Percentiles rank a stretch among this genome's conserved stretches.
phyloP scores from a whole-genome alignment of 1,140 invertebrate species.

The Planococcus citri region DNA sequence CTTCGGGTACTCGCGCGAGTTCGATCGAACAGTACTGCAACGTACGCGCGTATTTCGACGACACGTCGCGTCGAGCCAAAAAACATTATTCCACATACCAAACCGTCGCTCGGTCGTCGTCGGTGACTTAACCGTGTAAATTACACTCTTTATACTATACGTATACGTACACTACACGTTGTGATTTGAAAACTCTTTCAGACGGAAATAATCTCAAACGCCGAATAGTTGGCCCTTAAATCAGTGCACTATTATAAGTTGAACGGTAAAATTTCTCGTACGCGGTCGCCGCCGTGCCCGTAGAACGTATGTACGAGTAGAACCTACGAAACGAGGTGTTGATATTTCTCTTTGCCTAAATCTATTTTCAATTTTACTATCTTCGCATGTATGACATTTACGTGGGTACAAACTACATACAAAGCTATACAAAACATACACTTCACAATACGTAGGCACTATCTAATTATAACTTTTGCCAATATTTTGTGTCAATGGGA shows the following conservation, averaged over 20 bases:
- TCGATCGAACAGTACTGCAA: too few relatives aligned
- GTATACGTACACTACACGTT: too few relatives aligned
- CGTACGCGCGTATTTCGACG: neutral
- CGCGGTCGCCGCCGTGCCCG: neutral
- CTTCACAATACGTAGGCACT: too few relatives aligned
- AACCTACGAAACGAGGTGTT: neutral
- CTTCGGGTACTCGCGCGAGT: neutral
- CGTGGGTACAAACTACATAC: too few relatives aligned
- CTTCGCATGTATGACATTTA: too few relatives aligned
- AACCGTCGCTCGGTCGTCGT: too few relatives aligned
- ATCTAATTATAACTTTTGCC: too few relatives aligned
- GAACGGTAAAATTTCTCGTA: neutral
- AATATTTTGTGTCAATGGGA: too few relatives aligned
- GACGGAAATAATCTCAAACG: neutral
- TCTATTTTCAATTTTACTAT: neutral
- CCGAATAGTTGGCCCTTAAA: slow-evolving; percentile 12
- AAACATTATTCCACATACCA: slow-evolving; percentile 16
- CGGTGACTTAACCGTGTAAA: slow-evolving; percentile 5
- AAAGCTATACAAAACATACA: too few relatives aligned
- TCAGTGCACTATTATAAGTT: neutral
- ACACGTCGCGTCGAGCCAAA: slow-evolving; percentile 12
- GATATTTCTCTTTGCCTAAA: neutral
- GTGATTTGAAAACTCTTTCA: slow-evolving; percentile 9
- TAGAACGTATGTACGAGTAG: too few relatives aligned
- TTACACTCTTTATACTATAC: too few relatives aligned